Evolutionary conservation across 2,113 vertebrate species (phyloP).

Genomic region (Xenopus laevis): DNA sequence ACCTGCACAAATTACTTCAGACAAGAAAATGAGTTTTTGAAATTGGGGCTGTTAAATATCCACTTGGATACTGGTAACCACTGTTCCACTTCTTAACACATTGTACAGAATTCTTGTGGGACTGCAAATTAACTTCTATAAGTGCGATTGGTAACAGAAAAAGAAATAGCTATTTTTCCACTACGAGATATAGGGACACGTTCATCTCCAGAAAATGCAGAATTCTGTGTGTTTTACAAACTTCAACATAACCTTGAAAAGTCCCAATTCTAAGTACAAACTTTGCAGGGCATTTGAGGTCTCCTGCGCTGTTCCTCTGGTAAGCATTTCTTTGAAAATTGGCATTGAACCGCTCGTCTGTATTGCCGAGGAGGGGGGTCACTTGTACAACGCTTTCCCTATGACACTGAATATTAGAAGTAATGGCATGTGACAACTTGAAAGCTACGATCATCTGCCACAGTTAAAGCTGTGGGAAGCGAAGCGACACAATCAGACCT

Average conservation of each 20-base stretch:
- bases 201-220: not conserved
- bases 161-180: not conserved
- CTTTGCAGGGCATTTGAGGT: slow-evolving; percentile 24
- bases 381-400: slow-evolving; percentile 1
- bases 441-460: slow-evolving; percentile 7
- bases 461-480: slow-evolving; percentile 7
- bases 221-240: not conserved
- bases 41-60: slow-evolving; percentile 38
- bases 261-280: not conserved
- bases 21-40: slow-evolving; percentile 38
- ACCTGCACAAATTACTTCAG: slow-evolving; percentile 44
- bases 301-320: slow-evolving; percentile 1
- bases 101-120: slow-evolving; percentile 33
- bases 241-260: slow-evolving; percentile 28
- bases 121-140: slow-evolving; percentile 1
- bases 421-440: slow-evolving; percentile 26
- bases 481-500: slow-evolving; percentile 8
- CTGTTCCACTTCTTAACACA: slow-evolving; percentile 10
- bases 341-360: slow-evolving; percentile 1
- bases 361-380: not conserved
- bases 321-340: slow-evolving; percentile 6
- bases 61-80: slow-evolving; percentile 39
- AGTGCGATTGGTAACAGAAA: not conserved
- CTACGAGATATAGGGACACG: not conserved
- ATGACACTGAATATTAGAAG: slow-evolving; percentile 21